Evolutionary conservation across 2,888 invertebrate species (phyloP).

Genomic region (Eupithecia subfuscata): DNA sequence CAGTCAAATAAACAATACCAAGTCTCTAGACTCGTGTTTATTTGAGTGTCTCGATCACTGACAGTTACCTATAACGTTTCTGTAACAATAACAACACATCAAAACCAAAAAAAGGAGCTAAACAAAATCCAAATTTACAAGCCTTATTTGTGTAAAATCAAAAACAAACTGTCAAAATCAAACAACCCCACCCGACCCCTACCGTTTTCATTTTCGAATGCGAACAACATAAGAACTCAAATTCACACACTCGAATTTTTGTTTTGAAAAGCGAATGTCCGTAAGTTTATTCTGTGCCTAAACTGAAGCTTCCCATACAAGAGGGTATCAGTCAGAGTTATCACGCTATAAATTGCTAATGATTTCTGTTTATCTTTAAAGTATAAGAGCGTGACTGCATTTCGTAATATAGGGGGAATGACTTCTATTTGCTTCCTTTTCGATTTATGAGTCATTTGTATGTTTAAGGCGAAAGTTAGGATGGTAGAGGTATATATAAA

Average conservation of each 20-base stretch:
- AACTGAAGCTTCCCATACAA: slow-evolving; percentile 29
- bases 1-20: neutral
- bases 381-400: slow-evolving; percentile 52
- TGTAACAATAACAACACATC: no score
- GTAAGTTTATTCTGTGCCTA: neutral
- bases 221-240: neutral
- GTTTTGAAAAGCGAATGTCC: neutral
- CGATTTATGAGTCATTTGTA: slow-evolving; percentile 1
- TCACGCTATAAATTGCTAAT: slow-evolving; percentile 52
- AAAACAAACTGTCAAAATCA: neutral
- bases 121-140: neutral
- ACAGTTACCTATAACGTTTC: neutral
- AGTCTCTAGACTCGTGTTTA: neutral
- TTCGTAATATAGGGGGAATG: slow-evolving; percentile 46
- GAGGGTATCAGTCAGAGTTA: slow-evolving; percentile 49
- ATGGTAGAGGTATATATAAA: neutral
- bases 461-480: neutral
- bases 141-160: neutral
- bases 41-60: neutral
- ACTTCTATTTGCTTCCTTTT: slow-evolving; percentile 23
- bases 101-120: neutral
- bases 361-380: slow-evolving; percentile 45
- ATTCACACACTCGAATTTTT: neutral
- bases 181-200: neutral
- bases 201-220: neutral